phyloP scores from a whole-genome alignment of 2,888 invertebrate species.

The Lysandra coridon region DNA sequence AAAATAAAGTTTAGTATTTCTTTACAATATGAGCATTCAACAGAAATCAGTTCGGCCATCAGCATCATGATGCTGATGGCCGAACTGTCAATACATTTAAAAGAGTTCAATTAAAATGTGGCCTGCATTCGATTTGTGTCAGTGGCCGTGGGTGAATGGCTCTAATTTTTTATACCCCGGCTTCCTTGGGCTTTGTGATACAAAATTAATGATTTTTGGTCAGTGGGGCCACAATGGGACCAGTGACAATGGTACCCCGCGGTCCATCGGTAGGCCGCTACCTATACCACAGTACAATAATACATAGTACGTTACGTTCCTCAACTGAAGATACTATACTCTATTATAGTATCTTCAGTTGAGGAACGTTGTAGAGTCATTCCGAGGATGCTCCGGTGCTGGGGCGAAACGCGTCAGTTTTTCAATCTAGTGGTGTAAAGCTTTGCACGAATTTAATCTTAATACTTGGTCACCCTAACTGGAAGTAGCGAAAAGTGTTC shows the following conservation, averaged over 20 bases:
- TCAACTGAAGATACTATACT: no score
- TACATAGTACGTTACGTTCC: no score
- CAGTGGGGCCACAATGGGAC: conserved; percentile 69
- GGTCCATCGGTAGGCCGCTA: conserved; percentile 75
- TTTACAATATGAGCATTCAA: background rate
- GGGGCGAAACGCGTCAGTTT: no score
- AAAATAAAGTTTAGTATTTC: background rate
- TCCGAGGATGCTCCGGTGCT: no score
- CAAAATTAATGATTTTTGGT: conserved; percentile 80
- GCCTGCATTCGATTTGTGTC: conserved; percentile 58
- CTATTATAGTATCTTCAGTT: no score
- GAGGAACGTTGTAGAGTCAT: no score
- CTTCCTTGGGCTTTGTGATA: conserved; percentile 76
- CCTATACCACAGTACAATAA: conserved; percentile 46
- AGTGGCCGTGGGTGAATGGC: conserved; percentile 72
- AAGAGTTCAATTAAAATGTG: conserved; percentile 66
- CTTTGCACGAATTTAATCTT: no score
- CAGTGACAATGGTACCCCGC: conserved; percentile 78
- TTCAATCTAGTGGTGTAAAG: no score
- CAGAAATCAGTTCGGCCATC: no score
- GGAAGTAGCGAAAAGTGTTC: no score
- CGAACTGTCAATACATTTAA: conserved; percentile 40
- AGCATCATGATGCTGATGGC: background rate
- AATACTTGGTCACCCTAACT: no score
- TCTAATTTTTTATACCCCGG: conserved; percentile 71